Evolutionary conservation across 2,797 vertebrate species (phyloP).

Genomic region (Darevskia mixta): DNA sequence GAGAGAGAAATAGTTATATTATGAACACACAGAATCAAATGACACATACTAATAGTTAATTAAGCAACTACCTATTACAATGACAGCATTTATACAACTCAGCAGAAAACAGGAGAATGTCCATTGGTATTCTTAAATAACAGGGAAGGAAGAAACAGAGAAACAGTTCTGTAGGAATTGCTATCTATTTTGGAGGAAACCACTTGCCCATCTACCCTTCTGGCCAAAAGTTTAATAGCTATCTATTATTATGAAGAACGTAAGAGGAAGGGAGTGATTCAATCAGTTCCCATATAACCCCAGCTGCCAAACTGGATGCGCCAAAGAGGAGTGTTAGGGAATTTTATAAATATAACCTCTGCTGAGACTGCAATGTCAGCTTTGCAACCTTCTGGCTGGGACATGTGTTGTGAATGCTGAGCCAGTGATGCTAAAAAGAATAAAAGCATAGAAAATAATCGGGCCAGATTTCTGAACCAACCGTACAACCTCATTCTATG

Average conservation of each 20-base stretch:
- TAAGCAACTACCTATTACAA: conserved; percentile 39
- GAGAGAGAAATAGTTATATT: neutral
- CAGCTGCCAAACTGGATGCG: conserved; percentile 78
- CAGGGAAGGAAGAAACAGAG: neutral
- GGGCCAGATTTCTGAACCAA: neutral
- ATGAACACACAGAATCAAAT: conserved; percentile 21
- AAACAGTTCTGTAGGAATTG: conserved; percentile 41
- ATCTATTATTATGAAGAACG: conserved; percentile 73
- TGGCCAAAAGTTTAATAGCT: conserved; percentile 73
- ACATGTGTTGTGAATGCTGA: conserved; percentile 72
- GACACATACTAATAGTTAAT: conserved; percentile 21
- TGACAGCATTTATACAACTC: conserved; percentile 25
- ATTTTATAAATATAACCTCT: conserved; percentile 81
- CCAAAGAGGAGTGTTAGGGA: conserved; percentile 79
- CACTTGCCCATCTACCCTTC: conserved; percentile 66
- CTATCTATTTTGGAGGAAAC: conserved; percentile 49
- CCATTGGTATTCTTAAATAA: neutral
- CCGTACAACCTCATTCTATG: neutral
- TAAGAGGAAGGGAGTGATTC: conserved; percentile 63
- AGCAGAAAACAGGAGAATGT: neutral
- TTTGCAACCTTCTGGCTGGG: conserved; percentile 72
- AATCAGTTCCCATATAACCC: conserved; percentile 73
- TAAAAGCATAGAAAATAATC: too few relatives aligned
- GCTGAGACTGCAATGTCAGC: conserved; percentile 80
- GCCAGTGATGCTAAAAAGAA: conserved; percentile 33